These are phyloP conservation scores for Xylota segnis DNA, from an alignment of 2,888 invertebrate species.

Conservation along the genomic window DNA sequence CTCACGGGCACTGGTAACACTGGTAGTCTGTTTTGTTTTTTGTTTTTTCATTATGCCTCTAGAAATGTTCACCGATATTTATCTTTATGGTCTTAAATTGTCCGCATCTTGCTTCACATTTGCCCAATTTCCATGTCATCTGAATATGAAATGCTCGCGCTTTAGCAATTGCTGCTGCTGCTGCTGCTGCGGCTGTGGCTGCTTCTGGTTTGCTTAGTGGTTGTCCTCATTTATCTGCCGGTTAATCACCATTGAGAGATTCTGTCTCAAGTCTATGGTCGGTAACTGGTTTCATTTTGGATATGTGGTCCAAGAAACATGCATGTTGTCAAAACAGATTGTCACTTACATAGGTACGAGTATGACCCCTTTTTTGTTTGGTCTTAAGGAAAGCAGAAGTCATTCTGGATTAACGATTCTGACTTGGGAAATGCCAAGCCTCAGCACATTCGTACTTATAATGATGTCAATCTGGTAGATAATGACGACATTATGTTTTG, in stretches of 20 bases:
- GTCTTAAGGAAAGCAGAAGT: conserved; percentile 29
- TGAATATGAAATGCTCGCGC: conserved; percentile 61
- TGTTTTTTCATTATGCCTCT: conserved; percentile 46
- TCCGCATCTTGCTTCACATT: conserved; percentile 70
- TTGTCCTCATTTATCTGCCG: conserved; percentile 69
- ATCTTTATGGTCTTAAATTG: conserved; percentile 75
- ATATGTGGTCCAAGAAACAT: conserved; percentile 47
- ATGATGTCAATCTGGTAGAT: conserved; percentile 45
- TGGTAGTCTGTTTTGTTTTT: conserved; percentile 40
- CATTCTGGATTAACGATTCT: conserved; percentile 39
- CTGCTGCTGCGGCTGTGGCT: too few species aligned
- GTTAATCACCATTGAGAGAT: conserved; percentile 64
- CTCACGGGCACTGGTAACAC: conserved; percentile 51
- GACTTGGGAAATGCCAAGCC: conserved; percentile 27
- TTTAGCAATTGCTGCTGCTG: conserved; percentile 56
- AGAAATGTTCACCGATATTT: conserved; percentile 69
- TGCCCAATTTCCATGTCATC: conserved; percentile 68
- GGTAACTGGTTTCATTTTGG: conserved; percentile 58
- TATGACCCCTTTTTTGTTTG: conserved; percentile 55
- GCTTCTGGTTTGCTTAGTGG: conserved; percentile 51
- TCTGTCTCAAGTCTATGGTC: conserved; percentile 35
- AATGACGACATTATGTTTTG: conserved; percentile 43
- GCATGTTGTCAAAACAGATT: conserved; percentile 32
- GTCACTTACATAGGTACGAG: conserved; percentile 32
- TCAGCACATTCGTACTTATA: neutral